phyloP scores from a whole-genome alignment of 1,140 invertebrate species.

The Listronotus oregonensis region DNA sequence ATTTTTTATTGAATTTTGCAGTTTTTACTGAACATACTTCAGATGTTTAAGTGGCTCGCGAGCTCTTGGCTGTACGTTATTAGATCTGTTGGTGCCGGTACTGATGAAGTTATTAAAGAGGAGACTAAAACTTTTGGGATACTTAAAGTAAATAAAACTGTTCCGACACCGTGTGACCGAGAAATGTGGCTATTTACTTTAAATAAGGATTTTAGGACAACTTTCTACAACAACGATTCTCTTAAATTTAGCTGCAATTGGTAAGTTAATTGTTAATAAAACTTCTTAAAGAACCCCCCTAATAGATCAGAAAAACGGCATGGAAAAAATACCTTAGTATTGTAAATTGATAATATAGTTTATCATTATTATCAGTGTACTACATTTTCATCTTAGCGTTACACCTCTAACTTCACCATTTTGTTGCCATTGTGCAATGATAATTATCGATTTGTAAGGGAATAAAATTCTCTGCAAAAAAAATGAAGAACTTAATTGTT shows the following conservation, averaged over 20 bases:
- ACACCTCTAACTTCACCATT: too few relatives aligned
- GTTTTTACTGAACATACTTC: constrained; percentile 37
- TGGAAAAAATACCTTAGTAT: too few relatives aligned
- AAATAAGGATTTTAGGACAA: constrained; percentile 35
- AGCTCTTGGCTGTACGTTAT: constrained; percentile 36
- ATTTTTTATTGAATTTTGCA: constrained; percentile 14
- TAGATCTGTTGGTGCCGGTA: constrained; percentile 10
- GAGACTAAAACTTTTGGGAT: constrained; percentile 50
- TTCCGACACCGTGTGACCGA: constrained; percentile 78
- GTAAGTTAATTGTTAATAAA: constrained; percentile 35
- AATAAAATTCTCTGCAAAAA: too few relatives aligned
- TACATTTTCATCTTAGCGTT: too few relatives aligned
- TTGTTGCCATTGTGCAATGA: too few relatives aligned
- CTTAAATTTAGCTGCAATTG: constrained; percentile 45
- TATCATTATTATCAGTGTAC: too few relatives aligned
- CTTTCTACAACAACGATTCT: constrained; percentile 31
- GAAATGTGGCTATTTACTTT: constrained; percentile 60
- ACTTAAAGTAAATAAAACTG: constrained; percentile 60
- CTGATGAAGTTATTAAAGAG: constrained; percentile 42
- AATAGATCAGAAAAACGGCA: too few relatives aligned
- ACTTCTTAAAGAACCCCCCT: too few relatives aligned
- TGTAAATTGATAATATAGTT: too few relatives aligned
- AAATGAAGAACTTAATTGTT: too few relatives aligned
- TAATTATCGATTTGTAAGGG: too few relatives aligned
- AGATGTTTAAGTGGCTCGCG: constrained; percentile 32